Evolutionary conservation across 2,888 invertebrate genomes (phyloP), one percentile per base, ranked within the genome.

Genomic region (Junonia oenone): DNA sequence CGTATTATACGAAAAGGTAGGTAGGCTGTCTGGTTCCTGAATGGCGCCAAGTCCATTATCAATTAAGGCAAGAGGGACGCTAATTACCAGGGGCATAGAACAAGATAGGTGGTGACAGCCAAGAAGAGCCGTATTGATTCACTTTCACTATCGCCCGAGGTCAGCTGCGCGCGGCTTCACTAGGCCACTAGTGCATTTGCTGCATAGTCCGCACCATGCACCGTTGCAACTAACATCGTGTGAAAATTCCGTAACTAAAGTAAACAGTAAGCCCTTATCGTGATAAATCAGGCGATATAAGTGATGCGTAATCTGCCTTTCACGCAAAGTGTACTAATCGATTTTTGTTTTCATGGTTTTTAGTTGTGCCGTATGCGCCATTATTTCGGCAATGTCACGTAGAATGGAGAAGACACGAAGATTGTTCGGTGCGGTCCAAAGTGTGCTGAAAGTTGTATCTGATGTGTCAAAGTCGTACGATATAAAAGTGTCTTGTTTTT

Each of bases 161-260:
- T 83, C 89, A 82, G 88, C 71, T 90, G 89, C 89, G 89, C 89
- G 89, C 87, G 86, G 71, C 84, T 86, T 81, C 83, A 88, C 66
- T 89, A 76, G 89, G 89, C 78, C 85, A 90, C 76, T 86, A 68
- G 88, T 78, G 61, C 81, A 83, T 73, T 75, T 78, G 78, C 78
- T 72, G 70, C 71, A 80, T 82, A 85, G 85, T 84, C 73, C 81
- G 78, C 67, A 66, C 73, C 67, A 69, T 71, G 80, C 81, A 68
- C 72, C 77, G 71, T 68, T 80, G 80, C 76, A 77, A 67, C 78
- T 73, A 75, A 81, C 79, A 76, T 73, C 68, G 60, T 70, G 58
- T 31, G 45, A 40, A 54, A 49, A 11, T 47, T 47, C 31, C 27
- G 53, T 45, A 22, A 45, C 48, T 22, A 43, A 11, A 43, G 22